Percentiles rank a stretch among this genome's conserved stretches.
Evolutionary conservation across 2,888 invertebrate species (phyloP).

Genomic region (Scrobipalpa atriplicella): DNA sequence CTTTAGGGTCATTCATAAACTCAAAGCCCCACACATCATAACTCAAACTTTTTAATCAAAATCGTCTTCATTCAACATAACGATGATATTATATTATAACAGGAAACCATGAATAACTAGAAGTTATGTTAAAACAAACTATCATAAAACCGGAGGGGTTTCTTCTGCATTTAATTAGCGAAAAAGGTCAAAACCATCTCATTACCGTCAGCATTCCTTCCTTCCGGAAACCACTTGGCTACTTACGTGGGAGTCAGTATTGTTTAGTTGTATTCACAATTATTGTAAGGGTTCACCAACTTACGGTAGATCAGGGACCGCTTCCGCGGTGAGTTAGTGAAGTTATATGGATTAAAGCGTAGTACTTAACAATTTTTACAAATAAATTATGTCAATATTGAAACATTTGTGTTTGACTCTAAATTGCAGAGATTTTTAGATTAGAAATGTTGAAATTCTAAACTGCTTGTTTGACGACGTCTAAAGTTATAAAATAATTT

Average conservation of each 20-base stretch:
- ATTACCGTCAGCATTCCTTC: slow-evolving; percentile 28
- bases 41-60: no score
- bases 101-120: neutral
- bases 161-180: slow-evolving; percentile 24
- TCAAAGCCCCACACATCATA: no score
- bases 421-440: neutral
- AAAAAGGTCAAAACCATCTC: slow-evolving; percentile 26
- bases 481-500: no score
- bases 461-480: no score
- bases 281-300: neutral
- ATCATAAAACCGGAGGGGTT: neutral
- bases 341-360: no score
- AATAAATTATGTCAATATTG: no score
- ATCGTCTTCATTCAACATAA: neutral
- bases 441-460: no score
- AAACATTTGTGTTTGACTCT: neutral
- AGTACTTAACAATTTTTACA: no score
- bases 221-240: slow-evolving; percentile 31
- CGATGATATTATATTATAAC: neutral
- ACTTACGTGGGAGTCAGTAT: slow-evolving; percentile 28
- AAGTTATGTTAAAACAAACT: slow-evolving; percentile 2
- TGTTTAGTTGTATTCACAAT: slow-evolving; percentile 28
- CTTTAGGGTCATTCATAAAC: no score
- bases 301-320: neutral
- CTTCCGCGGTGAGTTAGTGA: no score